Percentiles rank a stretch among this genome's conserved stretches.
These are phyloP conservation scores for Meriones unguiculatus DNA, from an alignment of 2,113 vertebrate genomes.

Conservation along the genomic window DNA sequence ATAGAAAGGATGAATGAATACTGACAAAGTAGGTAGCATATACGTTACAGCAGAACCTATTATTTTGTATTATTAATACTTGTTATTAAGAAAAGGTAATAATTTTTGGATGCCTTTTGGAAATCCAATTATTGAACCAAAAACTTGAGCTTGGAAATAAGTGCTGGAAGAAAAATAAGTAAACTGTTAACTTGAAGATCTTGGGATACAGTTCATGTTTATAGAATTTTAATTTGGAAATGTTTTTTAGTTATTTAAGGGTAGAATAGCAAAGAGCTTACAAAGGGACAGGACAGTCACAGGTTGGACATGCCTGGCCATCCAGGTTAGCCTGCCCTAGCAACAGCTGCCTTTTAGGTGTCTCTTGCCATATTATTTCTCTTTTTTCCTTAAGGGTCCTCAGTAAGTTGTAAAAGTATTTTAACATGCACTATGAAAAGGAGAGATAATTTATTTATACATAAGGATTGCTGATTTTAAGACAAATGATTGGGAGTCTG, in stretches of 20 bases:
- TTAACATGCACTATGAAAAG: neutral
- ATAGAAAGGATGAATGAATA: neutral
- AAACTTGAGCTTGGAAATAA: neutral
- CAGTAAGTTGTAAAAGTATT: neutral
- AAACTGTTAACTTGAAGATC: neutral
- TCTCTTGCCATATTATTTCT: neutral
- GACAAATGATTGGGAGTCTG: conserved; percentile 24
- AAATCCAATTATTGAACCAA: neutral
- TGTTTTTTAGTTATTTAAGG: neutral
- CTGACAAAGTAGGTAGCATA: too few relatives aligned
- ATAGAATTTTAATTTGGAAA: neutral
- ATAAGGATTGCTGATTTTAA: neutral
- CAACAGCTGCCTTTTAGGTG: neutral
- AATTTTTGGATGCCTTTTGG: neutral
- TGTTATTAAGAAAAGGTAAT: neutral
- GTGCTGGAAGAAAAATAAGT: conserved; percentile 14
- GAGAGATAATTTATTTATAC: conserved; percentile 58
- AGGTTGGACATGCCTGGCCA: neutral
- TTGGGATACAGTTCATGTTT: neutral
- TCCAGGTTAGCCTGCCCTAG: neutral
- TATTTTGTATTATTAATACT: neutral
- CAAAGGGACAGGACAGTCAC: too few relatives aligned
- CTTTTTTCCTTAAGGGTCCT: neutral
- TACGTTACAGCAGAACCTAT: neutral
- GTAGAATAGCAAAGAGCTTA: neutral